Base-by-base conservation (phyloP, 2,888 invertebrate species). In the Drosophila phalerata region DNA sequence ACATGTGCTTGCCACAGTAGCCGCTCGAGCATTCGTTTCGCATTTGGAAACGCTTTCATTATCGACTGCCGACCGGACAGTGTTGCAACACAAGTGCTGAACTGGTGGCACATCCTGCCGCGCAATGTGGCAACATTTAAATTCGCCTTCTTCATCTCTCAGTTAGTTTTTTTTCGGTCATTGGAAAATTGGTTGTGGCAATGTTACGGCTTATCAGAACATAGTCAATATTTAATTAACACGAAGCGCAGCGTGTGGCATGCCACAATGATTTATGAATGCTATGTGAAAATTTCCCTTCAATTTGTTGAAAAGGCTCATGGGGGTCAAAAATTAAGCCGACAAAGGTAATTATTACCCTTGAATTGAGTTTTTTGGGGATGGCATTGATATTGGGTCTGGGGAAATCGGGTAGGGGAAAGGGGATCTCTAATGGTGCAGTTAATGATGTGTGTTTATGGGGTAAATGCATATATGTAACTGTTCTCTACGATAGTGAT, bases 41-140 rank as follows among this genome's bases (percentile, higher is more conserved):
- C 90, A 90, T 90, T 90, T 90, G 90, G 90, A 86, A 90, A 86
- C 90, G 85, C 87, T 89, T 90, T 86, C 91, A 89, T 89, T 90
- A 89, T 76, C 77, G 70, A 43, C 72, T 51, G 69, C 38, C 38
- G 22, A 13, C 34, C 10, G 34, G n/a, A 37, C 56, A 53, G 17
- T 32, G 37, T 69, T 17, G 60, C 58, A 53, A 49, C 32, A 49
- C 62, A 58, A 43, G 45, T 43, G 30, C 28, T 28, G 17, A 28
- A 45, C 61, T 71, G 68, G 72, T 75, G 87, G 69, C 69, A 74
- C 79, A 85, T 89, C 85, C 90, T 89, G 85, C 84, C 74, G 86
- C 45, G 57, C 47, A 47, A 57, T 57, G 45, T 57, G 49, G 86
- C 60, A 60, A 69, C 84, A 89, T 85, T 85, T 80, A 77, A 84